A percentile compares a stretch with the other conserved stretches of the same genome.
phyloP scores from a whole-genome alignment of 1,140 invertebrate species.

The Meloidogyne floridensis region DNA sequence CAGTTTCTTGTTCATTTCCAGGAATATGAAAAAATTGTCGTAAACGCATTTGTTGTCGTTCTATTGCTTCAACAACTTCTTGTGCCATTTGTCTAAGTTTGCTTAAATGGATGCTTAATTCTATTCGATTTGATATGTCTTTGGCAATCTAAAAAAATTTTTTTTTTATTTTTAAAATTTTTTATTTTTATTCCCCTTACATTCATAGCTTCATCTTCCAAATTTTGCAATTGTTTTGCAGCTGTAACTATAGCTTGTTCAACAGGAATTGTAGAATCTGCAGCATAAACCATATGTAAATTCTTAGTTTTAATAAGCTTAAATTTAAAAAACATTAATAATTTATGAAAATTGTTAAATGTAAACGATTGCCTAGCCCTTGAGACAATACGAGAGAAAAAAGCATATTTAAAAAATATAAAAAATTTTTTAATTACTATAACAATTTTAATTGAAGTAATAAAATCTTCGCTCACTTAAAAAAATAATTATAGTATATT shows the following conservation, averaged over 20 bases:
- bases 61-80: conserved; percentile 30
- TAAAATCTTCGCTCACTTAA: too few species aligned
- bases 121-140: conserved; percentile 33
- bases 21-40: conserved; percentile 29
- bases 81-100: conserved; percentile 30
- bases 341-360: too few species aligned
- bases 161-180: background rate
- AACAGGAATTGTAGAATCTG: conserved; percentile 8
- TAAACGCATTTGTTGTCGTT: conserved; percentile 25
- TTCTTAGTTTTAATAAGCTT: conserved; percentile 30
- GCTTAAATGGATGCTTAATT: conserved; percentile 32
- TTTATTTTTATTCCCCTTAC: background rate
- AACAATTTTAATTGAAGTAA: too few species aligned
- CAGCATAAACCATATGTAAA: conserved; percentile 21
- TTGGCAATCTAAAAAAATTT: conserved; percentile 33
- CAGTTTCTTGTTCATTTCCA: conserved; percentile 26
- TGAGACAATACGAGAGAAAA: too few species aligned
- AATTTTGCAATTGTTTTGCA: conserved; percentile 29
- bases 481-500: too few species aligned
- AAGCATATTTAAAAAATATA: too few species aligned
- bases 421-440: too few species aligned
- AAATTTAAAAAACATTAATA: conserved; percentile 1
- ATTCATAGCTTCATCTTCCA: conserved; percentile 36
- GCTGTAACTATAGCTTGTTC: conserved; percentile 16
- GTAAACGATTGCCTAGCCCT: too few species aligned